Evolutionary conservation across 2,888 invertebrate genomes (phyloP), one percentile per base, ranked within the genome.

Genomic region (Penaeus monodon): DNA sequence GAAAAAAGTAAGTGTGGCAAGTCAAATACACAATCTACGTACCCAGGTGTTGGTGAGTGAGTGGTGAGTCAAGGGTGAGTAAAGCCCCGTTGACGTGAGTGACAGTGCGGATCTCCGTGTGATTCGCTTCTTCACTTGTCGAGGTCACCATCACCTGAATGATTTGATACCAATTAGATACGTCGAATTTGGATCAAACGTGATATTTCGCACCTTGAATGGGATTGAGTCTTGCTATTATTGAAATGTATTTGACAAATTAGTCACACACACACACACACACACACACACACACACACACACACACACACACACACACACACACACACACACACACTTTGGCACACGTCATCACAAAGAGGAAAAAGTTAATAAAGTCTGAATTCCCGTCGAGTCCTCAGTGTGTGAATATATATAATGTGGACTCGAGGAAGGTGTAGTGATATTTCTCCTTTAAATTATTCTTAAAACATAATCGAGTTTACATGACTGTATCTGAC

Each of bases 81-180:
- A 77, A 70, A 64, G 79, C 38, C 20, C 80, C 84, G 24, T 73
- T 66, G 4, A 87, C 79, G 8, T 33, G 70, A 6, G 81, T 65
- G 27, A 90, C 84, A 10, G 76, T 76, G 12, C 76, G 49, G 8
- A 83, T 79, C 83, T 90, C 89, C 12, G 86, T 85, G 70, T 90
- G 85, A 2, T 27, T 29, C 14, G 86, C 65, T 20, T 85, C 77
- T 29, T 70, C 81, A 44, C 85, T 64, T 14, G 88, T 84, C 7
- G 89, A 57, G 1, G 89, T 82, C 49, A 90, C 44, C 76, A 90
- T 74, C 27, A 90, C 82, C 88, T 90, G 63, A 3, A 29, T 17
- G 33, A 22, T 20, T 27, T 63, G 4, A 66, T 44, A 10, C 44
- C 10, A 6, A 10, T 33, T 17, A n/a, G 38, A 8, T 66, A 3